Base-by-base conservation (phyloP, 2,888 invertebrate species). In the Metacarcinus magister region DNA sequence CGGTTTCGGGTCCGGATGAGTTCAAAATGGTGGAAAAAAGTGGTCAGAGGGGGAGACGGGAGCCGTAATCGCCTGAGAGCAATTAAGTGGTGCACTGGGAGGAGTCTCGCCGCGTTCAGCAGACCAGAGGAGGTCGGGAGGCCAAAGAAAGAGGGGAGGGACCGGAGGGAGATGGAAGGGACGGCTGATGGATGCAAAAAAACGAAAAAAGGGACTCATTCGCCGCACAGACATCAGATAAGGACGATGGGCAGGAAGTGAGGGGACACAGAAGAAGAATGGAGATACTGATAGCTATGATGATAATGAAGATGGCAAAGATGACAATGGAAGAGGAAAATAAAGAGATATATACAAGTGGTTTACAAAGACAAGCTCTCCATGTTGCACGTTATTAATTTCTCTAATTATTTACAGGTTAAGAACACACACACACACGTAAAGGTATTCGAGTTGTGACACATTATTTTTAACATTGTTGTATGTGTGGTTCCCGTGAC, bases 31-130 rank as follows among this genome's bases (percentile, higher is more conserved):
- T 87, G 87, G 87, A 87, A 87, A 87, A 87, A 87, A 87, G 87
- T 87, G 87, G 87, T 87, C 87, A 87, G 87, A 87, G 44, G 92
- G 54, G 92, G 48, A 75, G 75, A 19, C 43, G 67, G 93, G 43
- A 67, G 93, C 93, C 23, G 93, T 93, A 93, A 93, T 93, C 93
- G 75, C 48, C 75, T 67, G 67, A 39, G 75, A 43, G 75, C 93
- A 93, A 93, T 93, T 93, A 93, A 67, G n/a, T 75, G 60, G 75
- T 67, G 93, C 93, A 93, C 67, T 60, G 93, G 75, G 32, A 93
- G 93, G 93, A 93, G 75, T 39, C 67, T 93, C n/a, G 93, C 43
- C 93, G 67, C 43, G 93, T 60, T 32, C 93, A 93, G 93, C 67
- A 93, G 93, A 93, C 43, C 93, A 93, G 93, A 67, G 91, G 44